These are phyloP conservation scores for Arrhamphus sclerolepis DNA, from an alignment of 2,797 vertebrate species.

Conservation along the genomic window DNA sequence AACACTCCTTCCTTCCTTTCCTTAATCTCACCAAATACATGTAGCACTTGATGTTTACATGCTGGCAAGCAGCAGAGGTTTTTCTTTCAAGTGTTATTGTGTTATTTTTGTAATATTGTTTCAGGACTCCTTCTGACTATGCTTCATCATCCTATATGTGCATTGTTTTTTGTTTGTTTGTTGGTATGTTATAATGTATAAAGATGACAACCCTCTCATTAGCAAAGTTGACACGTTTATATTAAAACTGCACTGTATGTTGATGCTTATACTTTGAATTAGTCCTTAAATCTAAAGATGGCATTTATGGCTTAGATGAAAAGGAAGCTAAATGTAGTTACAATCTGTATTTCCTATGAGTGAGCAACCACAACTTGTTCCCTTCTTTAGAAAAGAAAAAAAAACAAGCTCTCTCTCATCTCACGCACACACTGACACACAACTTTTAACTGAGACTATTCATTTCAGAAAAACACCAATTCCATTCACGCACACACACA, in stretches of 20 bases:
- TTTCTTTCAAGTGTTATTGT: background rate
- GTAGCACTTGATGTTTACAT: background rate
- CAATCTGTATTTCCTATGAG: too few relatives aligned
- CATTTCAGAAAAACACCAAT: slow-evolving; percentile 19
- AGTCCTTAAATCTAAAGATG: background rate
- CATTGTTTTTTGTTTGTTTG: background rate
- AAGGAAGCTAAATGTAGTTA: background rate
- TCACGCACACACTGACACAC: slow-evolving; percentile 5
- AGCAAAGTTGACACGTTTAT: too few relatives aligned
- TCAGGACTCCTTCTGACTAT: background rate
- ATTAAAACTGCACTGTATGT: background rate
- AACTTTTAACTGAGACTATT: slow-evolving; percentile 19
- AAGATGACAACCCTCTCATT: background rate
- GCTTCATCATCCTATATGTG: background rate
- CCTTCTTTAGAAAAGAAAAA: too few relatives aligned
- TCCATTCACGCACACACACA: slow-evolving; percentile 18
- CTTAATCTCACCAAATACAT: background rate
- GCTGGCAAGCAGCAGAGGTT: background rate
- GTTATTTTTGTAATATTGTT: too few relatives aligned
- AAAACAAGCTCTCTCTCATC: slow-evolving; percentile 13
- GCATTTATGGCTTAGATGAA: background rate
- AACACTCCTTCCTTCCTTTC: background rate
- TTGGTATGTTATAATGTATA: background rate
- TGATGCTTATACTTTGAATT: background rate
- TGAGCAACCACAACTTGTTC: slow-evolving; percentile 37